These are phyloP conservation scores for Triplophysa siluroides DNA, from an alignment of 2,113 vertebrate genomes.

Conservation along the genomic window DNA sequence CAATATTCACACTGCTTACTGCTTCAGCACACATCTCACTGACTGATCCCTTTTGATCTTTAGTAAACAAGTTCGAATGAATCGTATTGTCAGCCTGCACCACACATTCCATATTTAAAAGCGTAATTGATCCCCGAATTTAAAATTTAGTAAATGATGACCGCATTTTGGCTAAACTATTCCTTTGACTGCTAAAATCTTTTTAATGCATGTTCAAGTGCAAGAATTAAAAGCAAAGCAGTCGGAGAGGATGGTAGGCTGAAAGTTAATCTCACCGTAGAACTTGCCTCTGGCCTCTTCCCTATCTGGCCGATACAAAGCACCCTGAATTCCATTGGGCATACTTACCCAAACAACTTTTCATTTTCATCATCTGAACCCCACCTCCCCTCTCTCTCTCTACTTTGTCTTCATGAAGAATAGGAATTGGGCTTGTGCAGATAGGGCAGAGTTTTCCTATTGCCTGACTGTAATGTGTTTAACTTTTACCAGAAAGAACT, in stretches of 20 bases:
- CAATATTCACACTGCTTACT: background rate
- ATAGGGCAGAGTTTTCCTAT: background rate
- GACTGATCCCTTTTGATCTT: conserved; percentile 3
- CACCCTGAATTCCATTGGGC: conserved; percentile 4
- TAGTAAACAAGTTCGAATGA: conserved; percentile 16
- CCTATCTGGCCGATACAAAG: conserved; percentile 22
- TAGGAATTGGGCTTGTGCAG: conserved; percentile 22
- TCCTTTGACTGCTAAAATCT: background rate
- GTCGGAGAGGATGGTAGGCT: background rate
- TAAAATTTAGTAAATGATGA: too few species aligned
- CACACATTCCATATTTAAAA: background rate
- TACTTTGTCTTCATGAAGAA: conserved; percentile 34
- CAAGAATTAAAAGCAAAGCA: background rate
- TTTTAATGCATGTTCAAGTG: background rate
- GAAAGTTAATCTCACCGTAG: conserved; percentile 27
- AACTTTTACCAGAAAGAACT: background rate
- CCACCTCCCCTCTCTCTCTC: background rate
- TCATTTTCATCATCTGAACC: conserved; percentile 24
- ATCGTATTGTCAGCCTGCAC: conserved; percentile 4
- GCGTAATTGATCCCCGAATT: too few species aligned
- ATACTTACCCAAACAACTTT: conserved; percentile 38
- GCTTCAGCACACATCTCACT: background rate
- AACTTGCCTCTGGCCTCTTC: conserved; percentile 24
- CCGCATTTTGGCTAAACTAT: too few species aligned
- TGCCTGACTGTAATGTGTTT: conserved; percentile 9